Evolutionary conservation across 1,140 invertebrate species (phyloP).

Genomic region (Pseudomyrmex concolor): DNA sequence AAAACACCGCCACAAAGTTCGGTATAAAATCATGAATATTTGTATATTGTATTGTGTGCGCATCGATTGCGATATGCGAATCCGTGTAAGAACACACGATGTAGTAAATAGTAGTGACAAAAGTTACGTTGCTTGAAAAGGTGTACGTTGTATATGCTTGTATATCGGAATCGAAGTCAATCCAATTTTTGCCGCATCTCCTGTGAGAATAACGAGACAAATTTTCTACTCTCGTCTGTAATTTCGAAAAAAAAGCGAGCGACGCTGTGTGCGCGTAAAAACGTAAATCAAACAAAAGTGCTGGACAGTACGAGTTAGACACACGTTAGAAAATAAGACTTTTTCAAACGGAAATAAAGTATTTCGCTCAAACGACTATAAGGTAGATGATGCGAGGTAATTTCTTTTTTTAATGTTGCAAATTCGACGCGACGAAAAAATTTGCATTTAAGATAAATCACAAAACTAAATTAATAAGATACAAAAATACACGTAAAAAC

Average conservation of each 20-base stretch:
- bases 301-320: slow-evolving; percentile 14
- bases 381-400: slow-evolving; percentile 14
- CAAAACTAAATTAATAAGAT: background rate
- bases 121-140: slow-evolving; percentile 35
- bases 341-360: slow-evolving; percentile 9
- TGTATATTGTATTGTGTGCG: slow-evolving; percentile 48
- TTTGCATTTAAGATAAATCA: slow-evolving; percentile 23
- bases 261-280: slow-evolving; percentile 33
- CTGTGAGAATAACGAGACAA: slow-evolving; percentile 1
- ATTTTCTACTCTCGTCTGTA: slow-evolving; percentile 14
- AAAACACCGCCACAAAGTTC: slow-evolving; percentile 15
- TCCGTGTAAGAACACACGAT: slow-evolving; percentile 31
- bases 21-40: slow-evolving; percentile 41
- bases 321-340: slow-evolving; percentile 50
- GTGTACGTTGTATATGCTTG: slow-evolving; percentile 30
- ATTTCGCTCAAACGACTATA: slow-evolving; percentile 46
- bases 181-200: slow-evolving; percentile 26
- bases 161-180: slow-evolving; percentile 27
- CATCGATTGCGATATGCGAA: slow-evolving; percentile 35
- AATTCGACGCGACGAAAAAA: background rate
- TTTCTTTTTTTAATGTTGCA: background rate
- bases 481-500: background rate
- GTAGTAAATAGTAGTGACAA: background rate
- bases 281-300: slow-evolving; percentile 49
- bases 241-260: slow-evolving; percentile 19